A percentile compares a stretch with the other conserved stretches of the same genome.
These are phyloP conservation scores for Macrocentrus cingulum DNA, from an alignment of 1,140 invertebrate genomes.

Conservation along the genomic window DNA sequence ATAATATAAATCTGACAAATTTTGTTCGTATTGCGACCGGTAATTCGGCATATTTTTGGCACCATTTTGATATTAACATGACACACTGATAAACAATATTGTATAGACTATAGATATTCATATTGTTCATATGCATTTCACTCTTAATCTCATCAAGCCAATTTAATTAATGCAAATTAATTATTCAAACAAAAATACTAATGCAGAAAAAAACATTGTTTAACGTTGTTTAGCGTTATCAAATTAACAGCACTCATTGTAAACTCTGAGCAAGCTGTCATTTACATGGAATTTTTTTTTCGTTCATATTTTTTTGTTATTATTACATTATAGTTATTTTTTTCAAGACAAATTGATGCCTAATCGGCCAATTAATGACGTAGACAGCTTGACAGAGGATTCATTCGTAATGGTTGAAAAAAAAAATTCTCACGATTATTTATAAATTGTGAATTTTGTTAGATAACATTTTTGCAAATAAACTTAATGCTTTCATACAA, in stretches of 20 bases:
- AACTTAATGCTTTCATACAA: constrained; percentile 50
- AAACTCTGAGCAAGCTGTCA: constrained; percentile 47
- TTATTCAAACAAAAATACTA: not conserved
- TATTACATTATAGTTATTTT: constrained; percentile 15
- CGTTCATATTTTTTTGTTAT: constrained; percentile 8
- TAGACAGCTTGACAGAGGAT: constrained; percentile 47
- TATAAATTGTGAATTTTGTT: constrained; percentile 45
- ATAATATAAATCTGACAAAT: too few relatives aligned
- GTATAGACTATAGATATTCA: not conserved
- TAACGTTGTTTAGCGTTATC: not conserved
- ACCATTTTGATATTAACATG: constrained; percentile 22
- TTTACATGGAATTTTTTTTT: constrained; percentile 14
- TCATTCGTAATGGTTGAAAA: constrained; percentile 18
- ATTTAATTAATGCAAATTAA: not conserved
- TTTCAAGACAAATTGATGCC: too few relatives aligned
- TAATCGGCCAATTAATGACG: constrained; percentile 16
- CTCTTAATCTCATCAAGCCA: not conserved
- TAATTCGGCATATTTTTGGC: constrained; percentile 19
- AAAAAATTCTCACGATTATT: not conserved
- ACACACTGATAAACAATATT: constrained; percentile 2
- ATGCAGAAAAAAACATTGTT: not conserved
- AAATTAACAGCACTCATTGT: constrained; percentile 37
- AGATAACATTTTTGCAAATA: constrained; percentile 44
- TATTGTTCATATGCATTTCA: constrained; percentile 1
- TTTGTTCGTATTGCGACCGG: not conserved